A percentile compares a stretch with the other conserved stretches of the same genome.
These are phyloP conservation scores for Gouania willdenowi DNA, from an alignment of 2,797 vertebrate genomes.

Conservation along the genomic window DNA sequence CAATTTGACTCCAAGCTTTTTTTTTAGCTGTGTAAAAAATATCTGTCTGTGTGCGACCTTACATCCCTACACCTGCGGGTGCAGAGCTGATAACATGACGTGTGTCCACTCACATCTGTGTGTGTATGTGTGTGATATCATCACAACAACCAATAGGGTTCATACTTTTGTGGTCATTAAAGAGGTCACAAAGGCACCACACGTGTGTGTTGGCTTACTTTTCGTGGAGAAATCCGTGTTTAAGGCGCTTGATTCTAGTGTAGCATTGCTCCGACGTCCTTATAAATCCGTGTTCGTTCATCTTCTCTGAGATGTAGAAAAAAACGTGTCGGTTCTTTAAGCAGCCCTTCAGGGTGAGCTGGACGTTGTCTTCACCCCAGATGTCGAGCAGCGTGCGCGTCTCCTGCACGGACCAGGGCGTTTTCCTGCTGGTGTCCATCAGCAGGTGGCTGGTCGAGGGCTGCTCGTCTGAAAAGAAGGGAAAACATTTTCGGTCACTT, in stretches of 20 bases:
- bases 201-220: constrained; percentile 50
- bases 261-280: constrained; percentile 74
- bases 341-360: constrained; percentile 67
- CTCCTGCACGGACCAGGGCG: constrained; percentile 72
- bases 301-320: constrained; percentile 67
- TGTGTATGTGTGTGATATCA: too few species aligned
- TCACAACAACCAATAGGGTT: too few species aligned
- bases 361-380: constrained; percentile 70
- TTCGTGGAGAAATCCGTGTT: constrained; percentile 69
- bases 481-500: too few species aligned
- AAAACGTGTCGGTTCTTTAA: constrained; percentile 74
- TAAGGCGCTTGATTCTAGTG: constrained; percentile 74
- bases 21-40: too few species aligned
- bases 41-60: too few species aligned
- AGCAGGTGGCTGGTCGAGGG: constrained; percentile 44
- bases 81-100: too few species aligned
- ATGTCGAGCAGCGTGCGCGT: constrained; percentile 67
- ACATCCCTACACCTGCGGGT: too few species aligned
- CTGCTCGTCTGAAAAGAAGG: constrained; percentile 41
- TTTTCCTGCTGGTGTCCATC: constrained; percentile 64
- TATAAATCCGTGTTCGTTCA: constrained; percentile 53
- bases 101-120: too few species aligned
- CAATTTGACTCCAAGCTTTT: too few species aligned
- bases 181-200: too few species aligned
- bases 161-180: too few species aligned